These are phyloP conservation scores for Barbus barbus DNA, from an alignment of 2,113 vertebrate genomes.

Conservation along the genomic window DNA sequence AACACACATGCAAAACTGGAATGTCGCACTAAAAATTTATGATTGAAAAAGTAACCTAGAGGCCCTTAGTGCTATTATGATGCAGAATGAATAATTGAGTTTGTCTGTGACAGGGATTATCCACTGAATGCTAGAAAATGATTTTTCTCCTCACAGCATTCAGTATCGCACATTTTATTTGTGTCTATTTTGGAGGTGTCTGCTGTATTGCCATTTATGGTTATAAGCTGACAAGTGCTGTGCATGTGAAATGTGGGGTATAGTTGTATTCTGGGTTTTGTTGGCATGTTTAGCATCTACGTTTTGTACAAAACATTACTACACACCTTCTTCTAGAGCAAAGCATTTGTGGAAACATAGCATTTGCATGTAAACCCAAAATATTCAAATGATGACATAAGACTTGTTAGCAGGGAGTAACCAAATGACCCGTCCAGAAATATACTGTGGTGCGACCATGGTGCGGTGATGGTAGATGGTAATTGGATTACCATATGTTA, in stretches of 20 bases:
- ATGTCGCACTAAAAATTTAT: background rate
- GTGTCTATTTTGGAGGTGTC: background rate
- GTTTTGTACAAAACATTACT: background rate
- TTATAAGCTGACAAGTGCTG: too few species aligned
- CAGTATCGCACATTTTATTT: background rate
- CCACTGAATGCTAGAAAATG: background rate
- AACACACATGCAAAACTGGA: background rate
- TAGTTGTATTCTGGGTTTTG: background rate
- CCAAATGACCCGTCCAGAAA: background rate
- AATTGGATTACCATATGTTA: background rate
- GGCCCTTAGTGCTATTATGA: conserved; percentile 23
- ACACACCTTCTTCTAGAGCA: background rate
- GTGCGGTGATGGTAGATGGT: background rate
- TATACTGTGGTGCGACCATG: background rate
- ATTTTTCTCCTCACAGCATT: background rate
- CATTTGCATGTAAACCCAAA: background rate
- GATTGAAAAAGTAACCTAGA: conserved; percentile 24
- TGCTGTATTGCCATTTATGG: background rate
- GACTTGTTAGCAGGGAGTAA: background rate
- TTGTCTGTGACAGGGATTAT: conserved; percentile 1
- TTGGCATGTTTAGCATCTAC: background rate
- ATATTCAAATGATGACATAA: conserved; percentile 9
- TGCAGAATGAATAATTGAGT: conserved; percentile 18
- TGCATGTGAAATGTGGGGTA: background rate
- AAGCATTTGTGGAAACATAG: conserved; percentile 19